Evolutionary conservation across 1,140 invertebrate species (phyloP), one percentile per base, ranked within the genome.

Genomic region (Cheumatopsyche charites): DNA sequence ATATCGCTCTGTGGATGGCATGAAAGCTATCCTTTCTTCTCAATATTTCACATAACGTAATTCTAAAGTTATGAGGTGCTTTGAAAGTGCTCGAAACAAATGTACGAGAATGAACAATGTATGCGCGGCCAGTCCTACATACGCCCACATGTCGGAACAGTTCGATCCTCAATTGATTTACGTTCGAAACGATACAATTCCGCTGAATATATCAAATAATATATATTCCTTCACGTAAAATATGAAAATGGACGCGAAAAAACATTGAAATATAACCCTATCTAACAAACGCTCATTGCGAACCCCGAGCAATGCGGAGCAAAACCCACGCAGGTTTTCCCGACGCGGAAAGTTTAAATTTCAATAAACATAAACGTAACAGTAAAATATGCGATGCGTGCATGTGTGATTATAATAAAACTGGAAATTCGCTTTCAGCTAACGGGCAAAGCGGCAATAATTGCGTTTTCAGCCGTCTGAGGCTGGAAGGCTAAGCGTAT

Each of bases 141-240:
- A 66, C 63, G 63, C 63, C 63, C 63, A 15, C 36, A 41, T 66
- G 63, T 66, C 63, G 63, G 47, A 66, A 66, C 63, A 29, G 23
- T 47, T 36, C 63, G 43, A 23, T 47, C 17, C 43, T 41, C 13
- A 42, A 43, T 66, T 66, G 63, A 66, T 66, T 66, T 66, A 66
- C 43, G 43, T 26, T 47, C 29, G 29, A 36, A 4, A 36, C 29
- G 29, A 36, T 36, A 36, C 29, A 47, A 47, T 47, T 47, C 43
- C 2, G 43, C 43, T 7, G 43, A 36, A 36, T 36, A 4, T 9
- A 36, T 36, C 29, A 3, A 36, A 3, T 4, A 36, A 36, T 36
- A 9, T 9, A 36, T 36, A 36, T 36, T 4, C 9, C n/a, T n/a
- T n/a, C n/a, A n/a, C n/a, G n/a, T n/a, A n/a, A n/a, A n/a, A n/a